Percentiles rank a stretch among this genome's conserved stretches.
These are phyloP conservation scores for Aelia acuminata DNA, from an alignment of 2,888 invertebrate species.

Conservation along the genomic window DNA sequence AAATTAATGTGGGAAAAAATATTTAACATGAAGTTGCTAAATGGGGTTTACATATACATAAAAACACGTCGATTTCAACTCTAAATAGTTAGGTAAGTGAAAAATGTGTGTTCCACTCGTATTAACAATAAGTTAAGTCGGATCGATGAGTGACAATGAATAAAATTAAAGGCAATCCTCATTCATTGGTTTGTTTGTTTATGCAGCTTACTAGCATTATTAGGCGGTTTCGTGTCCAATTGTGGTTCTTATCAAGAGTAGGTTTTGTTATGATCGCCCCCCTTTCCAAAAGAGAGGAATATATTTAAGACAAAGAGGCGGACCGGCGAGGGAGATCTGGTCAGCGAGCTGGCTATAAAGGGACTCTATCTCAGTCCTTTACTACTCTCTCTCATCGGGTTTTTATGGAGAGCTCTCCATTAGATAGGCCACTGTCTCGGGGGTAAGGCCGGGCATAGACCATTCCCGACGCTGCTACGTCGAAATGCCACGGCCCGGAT, in stretches of 20 bases:
- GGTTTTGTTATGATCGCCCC: neutral
- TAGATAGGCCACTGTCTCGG: neutral
- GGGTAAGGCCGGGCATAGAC: neutral
- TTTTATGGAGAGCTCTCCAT: conserved; percentile 7
- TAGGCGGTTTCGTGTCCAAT: neutral
- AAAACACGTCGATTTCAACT: too few species aligned
- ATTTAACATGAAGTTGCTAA: too few species aligned
- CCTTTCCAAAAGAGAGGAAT: neutral
- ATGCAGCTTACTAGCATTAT: neutral
- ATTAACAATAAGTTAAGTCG: neutral
- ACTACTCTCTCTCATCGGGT: neutral
- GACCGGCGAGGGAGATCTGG: neutral
- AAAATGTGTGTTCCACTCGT: too few species aligned
- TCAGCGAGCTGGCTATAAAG: neutral
- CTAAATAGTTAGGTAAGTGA: too few species aligned
- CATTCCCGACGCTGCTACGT: neutral
- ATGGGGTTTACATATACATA: too few species aligned
- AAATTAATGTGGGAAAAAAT: too few species aligned
- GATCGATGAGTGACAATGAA: neutral
- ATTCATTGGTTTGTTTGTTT: neutral
- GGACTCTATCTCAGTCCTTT: conserved; percentile 9
- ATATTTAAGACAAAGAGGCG: neutral
- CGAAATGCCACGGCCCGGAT: neutral
- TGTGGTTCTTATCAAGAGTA: neutral
- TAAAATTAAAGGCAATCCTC: neutral